Base-by-base conservation (phyloP, 1,140 invertebrate species). In the Prorops nasuta region DNA sequence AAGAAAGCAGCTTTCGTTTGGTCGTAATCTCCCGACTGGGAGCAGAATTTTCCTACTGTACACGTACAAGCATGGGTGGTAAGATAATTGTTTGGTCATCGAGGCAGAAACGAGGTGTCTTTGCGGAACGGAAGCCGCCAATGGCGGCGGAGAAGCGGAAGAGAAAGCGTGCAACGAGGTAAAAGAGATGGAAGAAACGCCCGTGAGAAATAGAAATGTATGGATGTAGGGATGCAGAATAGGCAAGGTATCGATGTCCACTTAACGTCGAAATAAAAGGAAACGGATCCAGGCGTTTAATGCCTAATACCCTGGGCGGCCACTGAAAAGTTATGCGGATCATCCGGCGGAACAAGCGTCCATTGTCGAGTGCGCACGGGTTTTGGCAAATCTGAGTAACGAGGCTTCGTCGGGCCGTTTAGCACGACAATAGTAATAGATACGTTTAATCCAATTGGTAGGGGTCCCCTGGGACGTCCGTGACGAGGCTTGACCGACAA, bases 391-490 rank as follows among this genome's bases (percentile, higher is more conserved):
- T 55, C 45, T 21, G 16, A 15, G 40, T 16, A 49, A 54, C 38
- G 38, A 35, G 34, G 34, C 6, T 6, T 40, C 4, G 17, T 19
- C 20, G 18, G 17, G 21, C 32, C 32, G 18, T 38, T 44, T 22
- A 37, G 17, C 18, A 18, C 21, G 43, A 54, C 54, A 57, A 61
- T 57, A 35, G 58, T 62, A 62, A 62, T 61, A 35, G 58, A 62
- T 61, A 61, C 44, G 17, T 62, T 54, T 62, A 62, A 62, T 62
- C 58, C 59, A 62, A 62, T 62, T 62, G 54, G 16, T 49, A 49
- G 37, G 49, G 43, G 34, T 1, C 15, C 35, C 4, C 20, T 12
- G 15, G 19, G 24, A 4, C n/a, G n/a, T n/a, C n/a, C n/a, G n/a
- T n/a, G 7, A 37, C 6, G 14, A 14, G n/a, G 17, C 7, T 7